phyloP scores from a whole-genome alignment of 2,113 vertebrate genomes.

The Neodon shergylaensis region DNA sequence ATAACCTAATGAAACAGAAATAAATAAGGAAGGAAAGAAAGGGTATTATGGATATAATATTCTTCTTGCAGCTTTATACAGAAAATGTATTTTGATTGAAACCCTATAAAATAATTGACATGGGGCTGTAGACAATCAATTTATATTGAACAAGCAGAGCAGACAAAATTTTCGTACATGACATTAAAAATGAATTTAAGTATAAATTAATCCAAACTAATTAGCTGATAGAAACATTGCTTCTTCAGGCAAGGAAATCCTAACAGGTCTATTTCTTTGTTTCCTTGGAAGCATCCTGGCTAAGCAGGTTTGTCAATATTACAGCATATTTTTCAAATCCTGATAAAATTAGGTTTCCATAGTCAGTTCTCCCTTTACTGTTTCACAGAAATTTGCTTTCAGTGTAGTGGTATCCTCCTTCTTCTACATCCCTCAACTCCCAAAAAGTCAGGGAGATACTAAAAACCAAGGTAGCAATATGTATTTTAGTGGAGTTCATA shows the following conservation, averaged over 20 bases:
- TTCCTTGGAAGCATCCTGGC: background rate
- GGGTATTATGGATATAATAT: background rate
- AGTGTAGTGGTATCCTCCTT: background rate
- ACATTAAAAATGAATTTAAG: slow-evolving; percentile 49
- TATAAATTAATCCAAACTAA: slow-evolving; percentile 36
- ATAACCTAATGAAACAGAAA: background rate
- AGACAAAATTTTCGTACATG: slow-evolving; percentile 16
- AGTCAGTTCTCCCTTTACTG: background rate
- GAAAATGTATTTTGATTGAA: background rate
- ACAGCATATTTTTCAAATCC: background rate
- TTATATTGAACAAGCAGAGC: background rate
- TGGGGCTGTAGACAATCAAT: background rate
- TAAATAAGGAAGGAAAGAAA: background rate
- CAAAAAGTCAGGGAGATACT: background rate
- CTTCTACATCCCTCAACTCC: background rate
- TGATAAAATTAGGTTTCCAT: background rate
- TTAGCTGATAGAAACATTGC: slow-evolving; percentile 4
- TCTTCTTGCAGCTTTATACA: background rate
- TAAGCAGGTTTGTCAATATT: background rate
- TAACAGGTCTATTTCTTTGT: background rate
- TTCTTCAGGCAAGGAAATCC: background rate
- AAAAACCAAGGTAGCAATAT: background rate
- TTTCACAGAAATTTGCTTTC: background rate
- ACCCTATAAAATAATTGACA: background rate
- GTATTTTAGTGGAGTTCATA: slow-evolving; percentile 35